These are phyloP conservation scores for Amphimallon solstitiale DNA, from an alignment of 2,888 invertebrate genomes.

Conservation along the genomic window DNA sequence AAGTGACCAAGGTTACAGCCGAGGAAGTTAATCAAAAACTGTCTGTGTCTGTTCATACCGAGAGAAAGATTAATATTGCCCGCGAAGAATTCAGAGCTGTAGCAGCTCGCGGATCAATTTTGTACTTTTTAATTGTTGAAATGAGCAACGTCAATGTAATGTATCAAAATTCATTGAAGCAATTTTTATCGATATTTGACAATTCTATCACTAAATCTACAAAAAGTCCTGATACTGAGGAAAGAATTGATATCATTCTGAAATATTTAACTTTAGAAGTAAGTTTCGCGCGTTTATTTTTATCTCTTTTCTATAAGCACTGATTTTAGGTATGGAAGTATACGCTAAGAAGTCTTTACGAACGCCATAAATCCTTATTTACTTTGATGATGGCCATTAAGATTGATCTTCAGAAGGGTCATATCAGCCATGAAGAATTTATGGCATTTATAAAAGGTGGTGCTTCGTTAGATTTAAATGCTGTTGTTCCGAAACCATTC, in stretches of 20 bases:
- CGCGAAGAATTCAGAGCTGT: constrained; percentile 96
- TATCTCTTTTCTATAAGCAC: neutral
- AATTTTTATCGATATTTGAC: constrained; percentile 93
- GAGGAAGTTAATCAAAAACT: constrained; percentile 96
- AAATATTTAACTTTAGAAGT: constrained; percentile 86
- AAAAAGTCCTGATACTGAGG: constrained; percentile 84
- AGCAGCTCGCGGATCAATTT: constrained; percentile 91
- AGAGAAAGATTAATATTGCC: constrained; percentile 92
- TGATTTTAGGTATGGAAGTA: constrained; percentile 82
- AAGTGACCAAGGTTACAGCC: constrained; percentile 83
- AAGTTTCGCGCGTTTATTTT: constrained; percentile 19
- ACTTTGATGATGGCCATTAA: constrained; percentile 95
- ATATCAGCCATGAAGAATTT: constrained; percentile 90
- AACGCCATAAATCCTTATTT: constrained; percentile 91
- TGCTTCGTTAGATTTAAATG: constrained; percentile 92
- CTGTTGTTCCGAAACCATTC: constrained; percentile 91
- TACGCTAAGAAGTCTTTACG: constrained; percentile 91
- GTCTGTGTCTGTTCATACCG: constrained; percentile 91
- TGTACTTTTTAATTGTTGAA: constrained; percentile 96
- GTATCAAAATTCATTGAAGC: constrained; percentile 96
- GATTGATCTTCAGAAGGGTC: constrained; percentile 85
- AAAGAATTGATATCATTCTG: constrained; percentile 89
- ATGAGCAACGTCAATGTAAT: constrained; percentile 96
- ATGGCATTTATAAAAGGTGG: constrained; percentile 96
- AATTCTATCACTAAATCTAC: constrained; percentile 91